These are phyloP conservation scores for Rotaria magnacalcarata DNA, from an alignment of 2,888 invertebrate genomes.

Conservation along the genomic window DNA sequence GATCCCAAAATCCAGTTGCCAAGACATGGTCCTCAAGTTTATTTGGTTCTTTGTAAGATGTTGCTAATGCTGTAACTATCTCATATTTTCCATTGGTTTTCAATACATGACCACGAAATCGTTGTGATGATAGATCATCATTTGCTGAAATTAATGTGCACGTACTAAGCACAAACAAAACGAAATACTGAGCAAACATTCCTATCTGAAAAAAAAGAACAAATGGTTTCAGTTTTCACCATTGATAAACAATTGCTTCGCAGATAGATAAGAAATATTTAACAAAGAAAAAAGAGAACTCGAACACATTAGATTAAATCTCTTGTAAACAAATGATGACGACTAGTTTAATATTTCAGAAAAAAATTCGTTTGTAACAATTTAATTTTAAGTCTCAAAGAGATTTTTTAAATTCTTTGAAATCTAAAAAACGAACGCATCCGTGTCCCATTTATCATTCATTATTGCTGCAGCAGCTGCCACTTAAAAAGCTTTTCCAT, in stretches of 20 bases:
- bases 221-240: not conserved
- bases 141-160: not conserved
- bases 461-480: not conserved
- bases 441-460: not conserved
- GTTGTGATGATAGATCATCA: not conserved
- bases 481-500: not conserved
- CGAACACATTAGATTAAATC: not conserved
- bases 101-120: not conserved
- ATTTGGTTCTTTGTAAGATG: not conserved
- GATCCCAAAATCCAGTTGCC: not conserved
- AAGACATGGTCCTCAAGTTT: not conserved
- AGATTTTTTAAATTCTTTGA: too few species aligned
- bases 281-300: not conserved
- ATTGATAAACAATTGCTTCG: not conserved
- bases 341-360: too few species aligned
- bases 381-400: too few species aligned
- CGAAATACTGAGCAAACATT: not conserved
- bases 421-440: too few species aligned
- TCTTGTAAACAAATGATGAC: not conserved
- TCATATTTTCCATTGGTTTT: not conserved
- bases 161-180: too few species aligned
- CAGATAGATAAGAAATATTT: not conserved
- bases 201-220: not conserved
- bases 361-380: too few species aligned
- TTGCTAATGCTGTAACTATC: not conserved